Evolutionary conservation across 2,113 vertebrate species (phyloP), one percentile per base, ranked within the genome.

Genomic region (Melanerpes formicivorus): DNA sequence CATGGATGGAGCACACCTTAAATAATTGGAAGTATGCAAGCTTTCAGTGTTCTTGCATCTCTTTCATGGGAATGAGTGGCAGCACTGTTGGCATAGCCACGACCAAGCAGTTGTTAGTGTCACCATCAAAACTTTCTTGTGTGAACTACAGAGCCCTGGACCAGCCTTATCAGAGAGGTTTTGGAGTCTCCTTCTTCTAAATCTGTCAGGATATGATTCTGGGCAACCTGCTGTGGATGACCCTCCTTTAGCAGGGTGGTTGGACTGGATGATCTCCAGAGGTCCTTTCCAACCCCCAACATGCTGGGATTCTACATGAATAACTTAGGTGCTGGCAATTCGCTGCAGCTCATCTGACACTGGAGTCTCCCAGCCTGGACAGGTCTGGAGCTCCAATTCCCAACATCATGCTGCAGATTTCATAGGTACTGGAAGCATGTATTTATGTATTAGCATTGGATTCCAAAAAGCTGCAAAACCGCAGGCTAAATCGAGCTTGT

Each of bases 291-390:
- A 50, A 23, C 21, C 48, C 21, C 21, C 48, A 22, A 10, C 19
- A 21, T 50, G 48, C 48, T 50, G 48, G 19, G 48, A 50, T 50
- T 50, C 21, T 12, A 30, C 52, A 22, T n/a, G 64, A 56, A 15
- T 8, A 50, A 40, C 25, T 69, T 0, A 0, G 42, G 11, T 50
- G 58, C 56, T 87, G 60, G 30, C 22, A 67, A 2, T 46, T 65
- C 12, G 2, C 34, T 64, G 60, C 6, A 14, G n/a, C 25, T 34
- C 46, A 14, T 42, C 66, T 65, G 56, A 16, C 21, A 9, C 37
- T 48, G 3, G 12, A 46, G 69, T 58, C 23, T 58, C 23, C 1
- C 6, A 30, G 18, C 0, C 0, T 5, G 6, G 30, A 52, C 1
- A 1, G 14, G 10, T 56, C 40, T 78, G 40, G 74, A 74, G 14